These are phyloP conservation scores for Ectemnius continuus DNA, from an alignment of 2,888 invertebrate species.

Conservation along the genomic window DNA sequence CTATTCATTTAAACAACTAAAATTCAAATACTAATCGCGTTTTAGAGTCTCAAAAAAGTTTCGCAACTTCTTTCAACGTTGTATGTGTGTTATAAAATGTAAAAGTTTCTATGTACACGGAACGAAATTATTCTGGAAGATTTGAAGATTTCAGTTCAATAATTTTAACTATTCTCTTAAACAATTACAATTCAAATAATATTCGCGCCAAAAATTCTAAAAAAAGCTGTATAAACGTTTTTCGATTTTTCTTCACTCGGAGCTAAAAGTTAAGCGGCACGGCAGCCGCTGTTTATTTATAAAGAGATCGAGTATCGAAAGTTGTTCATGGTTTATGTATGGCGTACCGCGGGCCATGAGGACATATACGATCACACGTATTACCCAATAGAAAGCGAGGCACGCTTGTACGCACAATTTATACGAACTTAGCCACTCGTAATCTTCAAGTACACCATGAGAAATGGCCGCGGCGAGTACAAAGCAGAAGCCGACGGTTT, in stretches of 20 bases:
- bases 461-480: neutral
- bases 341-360: slow-evolving; percentile 45
- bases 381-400: slow-evolving; percentile 68
- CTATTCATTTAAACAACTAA: too few relatives aligned
- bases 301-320: slow-evolving; percentile 62
- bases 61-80: too few relatives aligned
- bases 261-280: slow-evolving; percentile 6
- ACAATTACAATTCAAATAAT: too few relatives aligned
- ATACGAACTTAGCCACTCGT: slow-evolving; percentile 11
- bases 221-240: too few relatives aligned
- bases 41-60: too few relatives aligned
- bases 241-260: neutral
- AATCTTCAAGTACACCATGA: slow-evolving; percentile 7
- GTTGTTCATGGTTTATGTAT: slow-evolving; percentile 69
- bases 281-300: slow-evolving; percentile 41
- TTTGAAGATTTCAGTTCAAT: too few relatives aligned
- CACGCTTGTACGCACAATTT: slow-evolving; percentile 36
- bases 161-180: too few relatives aligned
- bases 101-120: too few relatives aligned
- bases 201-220: too few relatives aligned
- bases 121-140: too few relatives aligned
- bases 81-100: too few relatives aligned
- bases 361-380: slow-evolving; percentile 61
- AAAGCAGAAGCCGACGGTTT: neutral
- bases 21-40: too few relatives aligned